Percentiles rank a stretch among this genome's conserved stretches.
These are phyloP conservation scores for Hemaris fuciformis DNA, from an alignment of 2,888 invertebrate genomes.

Conservation along the genomic window DNA sequence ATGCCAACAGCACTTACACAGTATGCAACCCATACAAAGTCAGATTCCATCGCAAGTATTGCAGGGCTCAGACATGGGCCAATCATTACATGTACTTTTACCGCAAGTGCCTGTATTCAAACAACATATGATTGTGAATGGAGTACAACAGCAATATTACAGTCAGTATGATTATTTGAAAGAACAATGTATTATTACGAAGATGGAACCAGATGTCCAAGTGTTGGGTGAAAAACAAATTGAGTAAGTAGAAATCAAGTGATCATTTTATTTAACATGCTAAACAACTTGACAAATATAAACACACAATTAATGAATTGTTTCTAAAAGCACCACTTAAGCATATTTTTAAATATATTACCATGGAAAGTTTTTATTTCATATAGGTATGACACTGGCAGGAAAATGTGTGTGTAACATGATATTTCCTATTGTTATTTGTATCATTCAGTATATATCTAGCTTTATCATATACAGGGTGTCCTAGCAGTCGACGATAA, in stretches of 20 bases:
- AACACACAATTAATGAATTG: too few species aligned
- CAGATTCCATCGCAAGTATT: slow-evolving; percentile 35
- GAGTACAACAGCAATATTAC: slow-evolving; percentile 55
- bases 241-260: slow-evolving; percentile 48
- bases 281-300: too few species aligned
- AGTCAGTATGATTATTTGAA: slow-evolving; percentile 63
- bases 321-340: too few species aligned
- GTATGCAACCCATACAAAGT: slow-evolving; percentile 40
- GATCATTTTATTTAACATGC: too few species aligned
- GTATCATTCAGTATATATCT: too few species aligned
- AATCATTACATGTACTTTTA: slow-evolving; percentile 61
- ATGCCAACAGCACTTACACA: slow-evolving; percentile 62
- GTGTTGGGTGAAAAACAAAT: slow-evolving; percentile 40
- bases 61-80: slow-evolving; percentile 53
- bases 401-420: too few species aligned
- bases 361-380: too few species aligned
- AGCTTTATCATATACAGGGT: too few species aligned
- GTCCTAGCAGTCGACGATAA: too few species aligned
- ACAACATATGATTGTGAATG: slow-evolving; percentile 61
- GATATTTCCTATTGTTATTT: too few species aligned
- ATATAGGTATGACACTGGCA: too few species aligned
- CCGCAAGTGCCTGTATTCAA: slow-evolving; percentile 58
- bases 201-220: slow-evolving; percentile 49
- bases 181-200: slow-evolving; percentile 52
- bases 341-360: too few species aligned